Evolutionary conservation across 2,888 invertebrate species (phyloP).

Genomic region (Slavum lentiscoides): DNA sequence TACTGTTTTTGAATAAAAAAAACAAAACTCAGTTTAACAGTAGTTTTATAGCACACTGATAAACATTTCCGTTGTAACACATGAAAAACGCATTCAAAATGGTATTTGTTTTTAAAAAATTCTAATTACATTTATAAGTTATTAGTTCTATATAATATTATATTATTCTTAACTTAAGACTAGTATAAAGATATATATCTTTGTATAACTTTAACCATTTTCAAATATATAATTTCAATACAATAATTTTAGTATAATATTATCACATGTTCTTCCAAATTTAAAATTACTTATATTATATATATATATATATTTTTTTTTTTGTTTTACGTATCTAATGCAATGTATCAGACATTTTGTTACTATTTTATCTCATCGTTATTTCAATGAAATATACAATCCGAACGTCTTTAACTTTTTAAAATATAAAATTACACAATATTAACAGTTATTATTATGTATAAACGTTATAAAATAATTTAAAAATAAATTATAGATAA

Average conservation of each 20-base stretch:
- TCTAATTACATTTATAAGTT: background rate
- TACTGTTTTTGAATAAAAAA: slow-evolving; percentile 21
- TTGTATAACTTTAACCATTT: no score
- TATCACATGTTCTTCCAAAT: slow-evolving; percentile 9
- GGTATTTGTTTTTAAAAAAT: background rate
- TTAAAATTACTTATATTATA: background rate
- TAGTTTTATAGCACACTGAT: background rate
- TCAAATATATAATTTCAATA: slow-evolving; percentile 11
- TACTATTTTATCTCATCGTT: background rate
- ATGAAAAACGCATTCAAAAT: background rate
- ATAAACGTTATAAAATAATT: background rate
- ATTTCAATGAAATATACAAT: background rate
- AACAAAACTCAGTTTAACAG: slow-evolving; percentile 22
- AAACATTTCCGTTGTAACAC: background rate
- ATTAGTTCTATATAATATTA: background rate
- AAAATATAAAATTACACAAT: background rate
- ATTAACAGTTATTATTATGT: slow-evolving; percentile 6
- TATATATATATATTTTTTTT: background rate
- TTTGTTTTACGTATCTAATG: background rate
- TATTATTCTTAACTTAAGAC: slow-evolving; percentile 4
- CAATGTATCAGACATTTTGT: background rate
- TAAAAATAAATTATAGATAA: background rate
- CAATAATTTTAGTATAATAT: slow-evolving; percentile 2
- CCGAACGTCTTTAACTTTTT: background rate
- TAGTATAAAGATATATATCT: slow-evolving; percentile 21